Evolutionary conservation across 2,888 invertebrate species (phyloP), one percentile per base, ranked within the genome.

Genomic region (Biston betularia): DNA sequence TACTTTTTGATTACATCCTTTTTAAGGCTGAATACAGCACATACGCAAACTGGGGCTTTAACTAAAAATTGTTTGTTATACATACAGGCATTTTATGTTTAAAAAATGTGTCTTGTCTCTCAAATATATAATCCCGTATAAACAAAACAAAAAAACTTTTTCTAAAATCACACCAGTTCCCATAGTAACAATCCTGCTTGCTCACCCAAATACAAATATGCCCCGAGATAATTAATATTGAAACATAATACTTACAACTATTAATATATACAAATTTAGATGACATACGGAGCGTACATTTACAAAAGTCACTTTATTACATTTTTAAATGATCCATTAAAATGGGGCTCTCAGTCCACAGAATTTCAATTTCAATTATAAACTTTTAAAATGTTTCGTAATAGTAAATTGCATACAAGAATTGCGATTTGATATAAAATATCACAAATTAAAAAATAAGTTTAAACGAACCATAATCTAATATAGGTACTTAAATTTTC

Each of bases 231-330:
- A 24, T 58, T 48, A 58, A 62, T 44, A 57, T 38, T 67, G 57
- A 63, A 63, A 63, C n/a, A 50, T 63, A 58, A 62, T 58, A 59
- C 58, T 63, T 67, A 67, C 1, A 54, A 38, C 54, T 59, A 63
- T 10, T 34, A 15, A 24, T 67, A 63, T 67, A 14, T 63, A 67
- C 67, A 67, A 57, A 61, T 49, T 58, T 24, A 62, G 33, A 46
- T 60, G 45, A 49, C 40, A 61, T 35, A 46, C 24, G 44, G 11
- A 8, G 5, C 57, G 40, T 50, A 57, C 62, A 34, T 34, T 35
- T 52, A 15, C 8, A 57, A 57, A 45, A 38, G 24, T 24, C 24
- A 24, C 3, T 24, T 24, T 24, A 24, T 24, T 24, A n/a, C 24
- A 3, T 24, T 24, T 24, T 24, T 24, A 2, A 24, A 24, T 24